Conservation (phyloP, 2,113 vertebrate genomes). For the Hyperopisus bebe region DNA sequence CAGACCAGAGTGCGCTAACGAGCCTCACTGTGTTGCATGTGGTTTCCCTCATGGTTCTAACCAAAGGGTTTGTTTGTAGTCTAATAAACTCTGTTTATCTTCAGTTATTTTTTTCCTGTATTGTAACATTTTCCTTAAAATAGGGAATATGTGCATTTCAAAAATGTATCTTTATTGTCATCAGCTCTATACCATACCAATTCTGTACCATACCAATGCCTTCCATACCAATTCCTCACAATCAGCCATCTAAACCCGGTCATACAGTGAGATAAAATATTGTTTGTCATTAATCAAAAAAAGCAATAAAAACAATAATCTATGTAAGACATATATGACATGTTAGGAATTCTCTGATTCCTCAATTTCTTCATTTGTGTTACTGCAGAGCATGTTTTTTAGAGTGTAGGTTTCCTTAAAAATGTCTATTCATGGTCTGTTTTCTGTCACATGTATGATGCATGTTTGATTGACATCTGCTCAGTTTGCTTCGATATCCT, state of each 20-base stretch:
- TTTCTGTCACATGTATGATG: neutral
- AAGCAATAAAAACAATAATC: neutral
- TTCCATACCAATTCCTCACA: neutral
- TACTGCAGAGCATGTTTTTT: neutral
- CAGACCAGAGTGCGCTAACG: neutral
- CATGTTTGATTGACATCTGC: constrained; percentile 6
- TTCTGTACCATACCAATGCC: too few relatives aligned
- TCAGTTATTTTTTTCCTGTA: neutral
- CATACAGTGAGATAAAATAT: neutral
- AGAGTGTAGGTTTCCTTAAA: neutral
- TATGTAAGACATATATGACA: neutral
- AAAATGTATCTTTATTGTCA: neutral
- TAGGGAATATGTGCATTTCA: neutral
- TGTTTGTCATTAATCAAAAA: neutral
- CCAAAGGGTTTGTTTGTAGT: neutral
- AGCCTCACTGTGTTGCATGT: neutral
- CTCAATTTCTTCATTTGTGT: neutral
- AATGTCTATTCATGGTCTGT: neutral
- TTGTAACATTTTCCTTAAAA: neutral
- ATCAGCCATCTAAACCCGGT: neutral
- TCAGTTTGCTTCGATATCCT: neutral
- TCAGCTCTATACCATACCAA: neutral
- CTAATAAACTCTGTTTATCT: neutral
- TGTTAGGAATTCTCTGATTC: neutral
- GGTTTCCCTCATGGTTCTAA: neutral